These are phyloP conservation scores for Bibio marci DNA, from an alignment of 2,888 invertebrate genomes.

Conservation along the genomic window DNA sequence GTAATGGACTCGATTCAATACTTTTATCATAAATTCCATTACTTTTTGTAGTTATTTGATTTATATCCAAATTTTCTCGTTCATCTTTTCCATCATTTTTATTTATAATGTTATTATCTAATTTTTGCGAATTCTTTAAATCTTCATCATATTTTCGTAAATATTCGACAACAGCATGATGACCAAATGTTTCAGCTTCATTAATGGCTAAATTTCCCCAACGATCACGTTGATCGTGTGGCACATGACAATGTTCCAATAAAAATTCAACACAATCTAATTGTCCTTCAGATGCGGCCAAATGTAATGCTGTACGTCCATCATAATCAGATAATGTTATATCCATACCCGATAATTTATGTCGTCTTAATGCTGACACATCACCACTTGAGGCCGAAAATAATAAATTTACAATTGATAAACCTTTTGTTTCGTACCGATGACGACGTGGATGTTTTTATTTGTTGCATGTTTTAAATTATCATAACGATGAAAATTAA, in stretches of 20 bases:
- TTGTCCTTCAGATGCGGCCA: slow-evolving; percentile 91
- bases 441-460: slow-evolving; percentile 84
- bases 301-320: slow-evolving; percentile 84
- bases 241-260: slow-evolving; percentile 51
- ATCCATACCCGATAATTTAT: slow-evolving; percentile 81
- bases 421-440: slow-evolving; percentile 79
- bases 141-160: slow-evolving; percentile 32
- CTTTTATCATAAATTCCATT: not conserved
- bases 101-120: not conserved
- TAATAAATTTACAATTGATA: slow-evolving; percentile 80
- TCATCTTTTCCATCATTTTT: not conserved
- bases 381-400: slow-evolving; percentile 93
- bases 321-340: slow-evolving; percentile 90
- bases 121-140: slow-evolving; percentile 10
- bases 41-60: not conserved
- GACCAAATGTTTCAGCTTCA: slow-evolving; percentile 76
- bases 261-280: slow-evolving; percentile 77
- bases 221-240: slow-evolving; percentile 44
- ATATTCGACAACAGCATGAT: slow-evolving; percentile 55
- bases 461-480: slow-evolving; percentile 82
- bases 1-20: not conserved
- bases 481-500: slow-evolving; percentile 96
- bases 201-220: slow-evolving; percentile 87
- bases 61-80: no score
- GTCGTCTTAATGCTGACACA: slow-evolving; percentile 79